These are phyloP conservation scores for Eilema depressum DNA, from an alignment of 2,888 invertebrate species.

Conservation along the genomic window DNA sequence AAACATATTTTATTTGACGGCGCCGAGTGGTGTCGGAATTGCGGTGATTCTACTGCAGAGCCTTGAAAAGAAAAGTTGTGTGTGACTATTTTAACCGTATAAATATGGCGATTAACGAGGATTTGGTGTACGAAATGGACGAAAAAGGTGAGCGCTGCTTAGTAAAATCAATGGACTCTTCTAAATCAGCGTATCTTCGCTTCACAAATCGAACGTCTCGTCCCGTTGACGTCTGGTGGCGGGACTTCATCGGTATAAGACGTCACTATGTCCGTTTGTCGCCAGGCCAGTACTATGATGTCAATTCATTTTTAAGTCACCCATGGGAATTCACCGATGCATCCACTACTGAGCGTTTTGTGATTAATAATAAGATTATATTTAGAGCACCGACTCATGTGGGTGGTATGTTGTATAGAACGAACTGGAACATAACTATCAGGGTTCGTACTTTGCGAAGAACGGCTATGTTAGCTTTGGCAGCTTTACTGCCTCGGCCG, in stretches of 20 bases:
- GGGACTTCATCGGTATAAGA: conserved; percentile 90
- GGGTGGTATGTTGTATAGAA: conserved; percentile 68
- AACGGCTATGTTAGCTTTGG: conserved; percentile 12
- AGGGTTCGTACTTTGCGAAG: conserved; percentile 68
- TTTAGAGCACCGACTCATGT: conserved; percentile 77
- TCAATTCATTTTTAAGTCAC: conserved; percentile 93
- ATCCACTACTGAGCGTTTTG: conserved; percentile 88
- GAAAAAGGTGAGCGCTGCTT: conserved; percentile 68
- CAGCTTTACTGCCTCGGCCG: conserved; percentile 21
- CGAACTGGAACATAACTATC: conserved; percentile 84
- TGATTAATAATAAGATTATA: conserved; percentile 84
- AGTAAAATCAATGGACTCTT: conserved; percentile 70
- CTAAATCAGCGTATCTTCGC: conserved; percentile 65
- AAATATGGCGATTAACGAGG: conserved; percentile 53
- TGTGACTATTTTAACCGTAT: neutral
- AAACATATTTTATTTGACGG: neutral
- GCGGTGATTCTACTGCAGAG: conserved; percentile 2
- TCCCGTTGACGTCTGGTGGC: conserved; percentile 90
- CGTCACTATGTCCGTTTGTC: conserved; percentile 88
- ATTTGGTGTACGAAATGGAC: conserved; percentile 68
- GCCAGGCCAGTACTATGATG: conserved; percentile 86
- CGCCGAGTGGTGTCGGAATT: neutral
- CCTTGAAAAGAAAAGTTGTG: neutral
- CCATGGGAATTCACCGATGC: conserved; percentile 94
- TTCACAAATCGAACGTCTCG: conserved; percentile 73